Percentiles rank a stretch among this genome's conserved stretches.
Conservation (phyloP, 2,797 vertebrate species). For the Xerus rutilus region DNA sequence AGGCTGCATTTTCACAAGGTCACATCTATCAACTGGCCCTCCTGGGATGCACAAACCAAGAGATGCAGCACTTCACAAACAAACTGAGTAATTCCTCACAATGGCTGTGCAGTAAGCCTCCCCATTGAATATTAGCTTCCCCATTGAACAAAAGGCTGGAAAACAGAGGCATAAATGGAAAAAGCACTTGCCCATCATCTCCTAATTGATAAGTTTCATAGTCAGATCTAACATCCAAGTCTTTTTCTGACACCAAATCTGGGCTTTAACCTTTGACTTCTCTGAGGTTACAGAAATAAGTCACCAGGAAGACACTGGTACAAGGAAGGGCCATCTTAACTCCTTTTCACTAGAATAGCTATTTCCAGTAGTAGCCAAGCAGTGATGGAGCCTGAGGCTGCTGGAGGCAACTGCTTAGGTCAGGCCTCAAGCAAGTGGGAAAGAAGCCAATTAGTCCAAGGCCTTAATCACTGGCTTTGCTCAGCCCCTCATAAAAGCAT, state of each 20-base stretch:
- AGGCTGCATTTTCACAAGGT: background rate
- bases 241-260: conserved; percentile 37
- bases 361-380: background rate
- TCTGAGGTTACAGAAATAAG: background rate
- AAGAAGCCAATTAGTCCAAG: background rate
- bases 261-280: background rate
- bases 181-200: background rate
- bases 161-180: background rate
- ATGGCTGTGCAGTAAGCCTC: background rate
- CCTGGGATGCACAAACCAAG: background rate
- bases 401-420: background rate
- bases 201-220: background rate
- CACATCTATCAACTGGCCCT: background rate
- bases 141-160: background rate
- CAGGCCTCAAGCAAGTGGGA: background rate
- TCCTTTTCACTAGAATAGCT: background rate
- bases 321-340: conserved; percentile 17
- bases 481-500: background rate
- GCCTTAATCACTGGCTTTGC: background rate
- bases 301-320: background rate
- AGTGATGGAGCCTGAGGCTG: background rate
- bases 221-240: background rate
- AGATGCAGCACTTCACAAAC: background rate
- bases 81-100: background rate
- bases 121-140: no score